phyloP scores from a whole-genome alignment of 2,113 vertebrate species.

The Calidris pugnax region DNA sequence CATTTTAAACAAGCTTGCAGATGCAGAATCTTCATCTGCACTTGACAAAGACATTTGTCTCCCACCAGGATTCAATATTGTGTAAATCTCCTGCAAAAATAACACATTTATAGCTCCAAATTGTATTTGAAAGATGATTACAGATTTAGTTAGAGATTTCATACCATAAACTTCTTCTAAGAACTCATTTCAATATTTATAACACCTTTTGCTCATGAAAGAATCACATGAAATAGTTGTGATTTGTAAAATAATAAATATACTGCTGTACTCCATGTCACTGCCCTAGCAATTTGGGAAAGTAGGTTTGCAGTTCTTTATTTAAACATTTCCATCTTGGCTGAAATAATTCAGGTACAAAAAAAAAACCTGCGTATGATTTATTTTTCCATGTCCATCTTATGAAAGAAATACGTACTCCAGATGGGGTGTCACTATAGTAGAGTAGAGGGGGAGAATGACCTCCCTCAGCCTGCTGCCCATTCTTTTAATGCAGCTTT shows the following conservation, averaged over 20 bases:
- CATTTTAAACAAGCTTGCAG: not conserved
- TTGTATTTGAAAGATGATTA: not conserved
- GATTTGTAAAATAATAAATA: not conserved
- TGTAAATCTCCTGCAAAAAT: not conserved
- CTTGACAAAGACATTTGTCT: not conserved
- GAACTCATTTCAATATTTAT: not conserved
- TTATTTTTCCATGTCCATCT: not conserved
- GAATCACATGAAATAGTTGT: not conserved
- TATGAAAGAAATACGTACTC: not conserved
- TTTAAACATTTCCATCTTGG: not conserved
- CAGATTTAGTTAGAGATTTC: not conserved
- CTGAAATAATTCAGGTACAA: not conserved
- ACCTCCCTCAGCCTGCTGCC: no score
- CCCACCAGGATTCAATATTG: not conserved
- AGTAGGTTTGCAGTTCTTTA: not conserved
- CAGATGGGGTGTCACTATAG: no score
- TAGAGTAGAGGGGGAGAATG: no score
- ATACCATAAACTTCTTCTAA: not conserved
- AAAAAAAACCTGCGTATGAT: fast-evolving
- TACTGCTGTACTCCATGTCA: not conserved
- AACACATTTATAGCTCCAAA: not conserved
- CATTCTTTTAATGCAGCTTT: no score
- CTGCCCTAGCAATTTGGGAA: not conserved
- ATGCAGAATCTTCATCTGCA: not conserved
- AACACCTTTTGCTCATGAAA: not conserved